A percentile compares a stretch with the other conserved stretches of the same genome.
Conservation (phyloP, 2,888 invertebrate species). For the Margaritifera margaritifera region DNA sequence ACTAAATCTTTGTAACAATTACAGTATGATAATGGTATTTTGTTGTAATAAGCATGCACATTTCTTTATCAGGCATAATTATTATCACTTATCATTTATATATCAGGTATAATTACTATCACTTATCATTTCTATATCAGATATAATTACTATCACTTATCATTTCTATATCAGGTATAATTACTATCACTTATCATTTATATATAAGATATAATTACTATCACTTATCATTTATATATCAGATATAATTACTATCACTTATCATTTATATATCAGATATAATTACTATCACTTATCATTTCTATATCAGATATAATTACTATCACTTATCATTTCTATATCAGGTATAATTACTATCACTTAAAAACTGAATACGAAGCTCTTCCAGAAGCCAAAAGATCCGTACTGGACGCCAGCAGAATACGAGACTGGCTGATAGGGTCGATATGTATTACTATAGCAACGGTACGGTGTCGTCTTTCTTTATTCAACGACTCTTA, state of each 20-base stretch:
- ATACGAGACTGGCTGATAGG: slow-evolving; percentile 38
- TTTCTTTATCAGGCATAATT: no score
- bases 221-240: not conserved
- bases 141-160: no score
- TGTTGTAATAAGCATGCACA: no score
- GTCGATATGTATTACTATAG: slow-evolving; percentile 25
- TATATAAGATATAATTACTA: no score
- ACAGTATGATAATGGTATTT: no score
- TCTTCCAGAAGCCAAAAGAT: slow-evolving; percentile 13
- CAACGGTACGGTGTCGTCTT: slow-evolving; percentile 18
- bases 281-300: no score
- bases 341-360: slow-evolving; percentile 38
- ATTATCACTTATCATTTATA: no score
- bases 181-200: slow-evolving; percentile 23
- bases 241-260: slow-evolving; percentile 37
- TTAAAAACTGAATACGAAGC: slow-evolving; percentile 6
- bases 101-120: slow-evolving; percentile 38
- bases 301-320: slow-evolving; percentile 33
- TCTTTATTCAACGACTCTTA: no score
- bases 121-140: no score
- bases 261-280: no score
- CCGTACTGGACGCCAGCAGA: slow-evolving; percentile 8
- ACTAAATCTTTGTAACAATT: no score
- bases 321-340: not conserved
- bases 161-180: slow-evolving; percentile 27